Conservation (phyloP, 2,797 vertebrate genomes). For the Cygnus olor region DNA sequence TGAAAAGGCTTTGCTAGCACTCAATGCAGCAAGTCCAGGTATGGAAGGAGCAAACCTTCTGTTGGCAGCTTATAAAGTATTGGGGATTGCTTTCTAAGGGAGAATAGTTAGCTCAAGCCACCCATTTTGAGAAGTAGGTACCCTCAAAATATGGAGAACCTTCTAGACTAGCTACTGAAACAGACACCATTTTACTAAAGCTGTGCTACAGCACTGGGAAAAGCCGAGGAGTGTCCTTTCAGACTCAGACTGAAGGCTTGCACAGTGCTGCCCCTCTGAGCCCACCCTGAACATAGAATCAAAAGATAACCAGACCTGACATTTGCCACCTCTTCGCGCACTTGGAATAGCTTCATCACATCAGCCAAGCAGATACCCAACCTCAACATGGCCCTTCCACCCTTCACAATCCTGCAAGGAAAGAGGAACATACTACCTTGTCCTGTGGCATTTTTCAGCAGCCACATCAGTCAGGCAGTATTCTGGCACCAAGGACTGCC, state of each 20-base stretch:
- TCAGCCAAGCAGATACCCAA: not conserved
- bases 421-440: not conserved
- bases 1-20: not conserved
- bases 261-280: rapidly evolving
- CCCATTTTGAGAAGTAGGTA: not conserved
- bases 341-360: not conserved
- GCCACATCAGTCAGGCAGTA: not conserved
- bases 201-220: not conserved
- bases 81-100: not conserved
- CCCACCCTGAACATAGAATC: not conserved
- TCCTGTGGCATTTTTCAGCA: not conserved
- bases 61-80: not conserved
- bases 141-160: not conserved
- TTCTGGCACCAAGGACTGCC: not conserved
- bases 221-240: not conserved
- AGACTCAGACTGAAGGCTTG: not conserved
- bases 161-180: not conserved
- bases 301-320: not conserved
- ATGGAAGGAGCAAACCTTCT: not conserved
- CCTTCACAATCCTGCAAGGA: not conserved
- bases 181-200: not conserved
- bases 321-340: not conserved
- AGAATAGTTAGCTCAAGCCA: not conserved
- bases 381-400: not conserved
- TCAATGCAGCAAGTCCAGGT: not conserved